Evolutionary conservation across 1,140 invertebrate genomes (phyloP).

Genomic region (Geopemphigus sp.): DNA sequence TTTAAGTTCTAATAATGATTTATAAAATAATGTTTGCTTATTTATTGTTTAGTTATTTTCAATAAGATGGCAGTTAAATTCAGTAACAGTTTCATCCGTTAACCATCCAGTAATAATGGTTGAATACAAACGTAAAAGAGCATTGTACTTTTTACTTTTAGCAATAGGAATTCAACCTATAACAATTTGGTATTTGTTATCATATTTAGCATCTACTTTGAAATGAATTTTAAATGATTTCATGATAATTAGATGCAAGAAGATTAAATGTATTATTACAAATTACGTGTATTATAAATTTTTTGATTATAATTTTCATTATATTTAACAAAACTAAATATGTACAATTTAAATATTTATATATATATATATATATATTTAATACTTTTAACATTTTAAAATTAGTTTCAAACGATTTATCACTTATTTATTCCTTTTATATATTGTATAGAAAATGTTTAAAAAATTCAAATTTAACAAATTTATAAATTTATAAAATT

Average conservation of each 20-base stretch:
- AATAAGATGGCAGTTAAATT: slow-evolving; percentile 36
- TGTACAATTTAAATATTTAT: too few species aligned
- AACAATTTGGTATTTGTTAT: slow-evolving; percentile 13
- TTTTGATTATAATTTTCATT: too few species aligned
- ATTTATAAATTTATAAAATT: too few species aligned
- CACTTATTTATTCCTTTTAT: too few species aligned
- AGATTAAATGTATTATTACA: slow-evolving; percentile 11
- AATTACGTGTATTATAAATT: neutral
- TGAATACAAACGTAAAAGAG: slow-evolving; percentile 36
- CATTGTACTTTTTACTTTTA: slow-evolving; percentile 31
- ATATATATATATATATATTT: too few species aligned
- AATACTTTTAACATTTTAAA: too few species aligned
- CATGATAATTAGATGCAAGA: neutral
- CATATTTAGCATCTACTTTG: slow-evolving; percentile 24
- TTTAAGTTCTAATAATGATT: neutral
- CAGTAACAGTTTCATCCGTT: neutral
- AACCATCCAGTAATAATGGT: slow-evolving; percentile 22
- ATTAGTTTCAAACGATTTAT: too few species aligned
- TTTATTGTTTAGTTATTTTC: slow-evolving; percentile 37
- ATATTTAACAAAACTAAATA: too few species aligned
- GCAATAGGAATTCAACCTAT: slow-evolving; percentile 16
- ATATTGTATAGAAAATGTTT: too few species aligned
- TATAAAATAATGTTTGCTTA: neutral
- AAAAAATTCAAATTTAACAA: too few species aligned
- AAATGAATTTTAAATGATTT: neutral